These are phyloP conservation scores for Anagyrus pseudococci DNA, from an alignment of 2,888 invertebrate species.

Conservation along the genomic window DNA sequence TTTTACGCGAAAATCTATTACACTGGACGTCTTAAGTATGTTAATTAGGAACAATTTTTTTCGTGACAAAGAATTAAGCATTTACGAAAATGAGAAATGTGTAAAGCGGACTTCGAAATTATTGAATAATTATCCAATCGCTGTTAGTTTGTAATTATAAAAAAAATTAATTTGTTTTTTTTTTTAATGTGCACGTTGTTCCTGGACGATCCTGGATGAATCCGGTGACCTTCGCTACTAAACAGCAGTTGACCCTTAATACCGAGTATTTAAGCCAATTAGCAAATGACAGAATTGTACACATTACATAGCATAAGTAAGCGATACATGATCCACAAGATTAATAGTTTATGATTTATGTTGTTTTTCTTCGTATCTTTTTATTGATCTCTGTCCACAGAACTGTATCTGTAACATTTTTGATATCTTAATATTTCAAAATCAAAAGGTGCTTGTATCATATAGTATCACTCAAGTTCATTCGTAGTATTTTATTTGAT, in stretches of 20 bases:
- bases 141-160: conserved; percentile 34
- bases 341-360: conserved; percentile 36
- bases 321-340: conserved; percentile 54
- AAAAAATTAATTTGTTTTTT: conserved; percentile 20
- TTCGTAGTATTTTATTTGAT: neutral
- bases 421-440: conserved; percentile 1
- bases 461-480: neutral
- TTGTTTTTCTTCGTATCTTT: conserved; percentile 13
- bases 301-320: conserved; percentile 59
- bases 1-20: conserved; percentile 13
- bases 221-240: conserved; percentile 51
- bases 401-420: conserved; percentile 7
- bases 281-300: conserved; percentile 59
- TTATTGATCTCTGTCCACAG: neutral
- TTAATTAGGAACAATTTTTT: conserved; percentile 41
- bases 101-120: conserved; percentile 16
- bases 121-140: conserved; percentile 21
- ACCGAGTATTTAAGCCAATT: conserved; percentile 60
- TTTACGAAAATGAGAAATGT: conserved; percentile 17
- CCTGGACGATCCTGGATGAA: conserved; percentile 47
- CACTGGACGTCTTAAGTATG: conserved; percentile 28
- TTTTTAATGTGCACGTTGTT: conserved; percentile 47
- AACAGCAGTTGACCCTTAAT: conserved; percentile 55
- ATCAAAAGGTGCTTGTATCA: conserved; percentile 10
- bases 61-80: conserved; percentile 24